Conservation (phyloP, 2,888 invertebrate genomes). For the Linnaemya tessellans region DNA sequence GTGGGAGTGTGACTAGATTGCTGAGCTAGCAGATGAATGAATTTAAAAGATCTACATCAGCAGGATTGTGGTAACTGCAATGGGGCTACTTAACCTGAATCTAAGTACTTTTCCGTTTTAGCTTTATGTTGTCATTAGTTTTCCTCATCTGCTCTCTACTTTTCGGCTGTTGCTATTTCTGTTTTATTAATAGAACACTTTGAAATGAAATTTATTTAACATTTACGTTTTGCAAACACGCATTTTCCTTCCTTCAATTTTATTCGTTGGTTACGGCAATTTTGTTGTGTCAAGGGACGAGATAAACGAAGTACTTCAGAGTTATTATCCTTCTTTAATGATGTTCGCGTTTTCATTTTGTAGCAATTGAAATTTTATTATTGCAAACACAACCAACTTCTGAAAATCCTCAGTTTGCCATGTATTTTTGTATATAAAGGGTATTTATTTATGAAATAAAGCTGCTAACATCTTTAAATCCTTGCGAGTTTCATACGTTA, state of each 20-base stretch:
- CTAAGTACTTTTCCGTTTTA: conserved; percentile 50
- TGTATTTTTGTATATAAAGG: too few species aligned
- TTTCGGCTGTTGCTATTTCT: neutral
- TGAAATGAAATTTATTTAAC: conserved; percentile 31
- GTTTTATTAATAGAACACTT: conserved; percentile 25
- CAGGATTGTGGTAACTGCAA: conserved; percentile 44
- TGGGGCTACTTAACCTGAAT: conserved; percentile 42
- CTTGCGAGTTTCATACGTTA: too few species aligned
- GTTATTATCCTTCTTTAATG: conserved; percentile 44
- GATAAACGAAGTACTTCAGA: conserved; percentile 30
- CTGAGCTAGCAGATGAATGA: conserved; percentile 32
- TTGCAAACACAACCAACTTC: neutral
- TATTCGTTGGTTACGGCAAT: conserved; percentile 27
- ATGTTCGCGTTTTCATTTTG: neutral
- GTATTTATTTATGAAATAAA: too few species aligned
- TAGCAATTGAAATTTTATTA: conserved; percentile 19
- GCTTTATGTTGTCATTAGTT: conserved; percentile 48
- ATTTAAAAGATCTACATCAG: conserved; percentile 57
- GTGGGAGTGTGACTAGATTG: neutral
- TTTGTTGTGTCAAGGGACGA: conserved; percentile 13
- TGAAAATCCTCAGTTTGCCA: neutral
- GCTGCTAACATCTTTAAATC: too few species aligned
- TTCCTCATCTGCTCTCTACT: conserved; percentile 12
- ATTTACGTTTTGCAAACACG: conserved; percentile 58
- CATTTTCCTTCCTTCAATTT: conserved; percentile 38